Conservation (phyloP, 2,888 invertebrate species). For the Temnothorax rugatulus region DNA sequence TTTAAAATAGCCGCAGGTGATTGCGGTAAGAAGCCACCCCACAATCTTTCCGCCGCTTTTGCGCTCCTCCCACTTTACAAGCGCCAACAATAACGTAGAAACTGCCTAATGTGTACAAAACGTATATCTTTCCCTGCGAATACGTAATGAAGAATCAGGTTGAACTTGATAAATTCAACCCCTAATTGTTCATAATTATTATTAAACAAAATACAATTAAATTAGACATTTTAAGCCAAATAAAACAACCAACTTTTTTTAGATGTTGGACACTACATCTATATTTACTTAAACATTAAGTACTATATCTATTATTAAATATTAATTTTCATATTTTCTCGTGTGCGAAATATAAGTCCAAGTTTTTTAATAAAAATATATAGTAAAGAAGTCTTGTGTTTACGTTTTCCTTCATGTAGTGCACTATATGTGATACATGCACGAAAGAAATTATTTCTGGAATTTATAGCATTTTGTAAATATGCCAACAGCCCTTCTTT, state of each 20-base stretch:
- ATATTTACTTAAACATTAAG: background rate
- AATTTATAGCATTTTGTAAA: background rate
- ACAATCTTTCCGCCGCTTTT: slow-evolving; percentile 57
- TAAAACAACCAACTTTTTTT: background rate
- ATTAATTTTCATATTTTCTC: background rate
- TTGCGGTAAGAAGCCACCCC: slow-evolving; percentile 71
- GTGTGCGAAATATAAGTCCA: background rate
- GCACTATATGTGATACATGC: background rate
- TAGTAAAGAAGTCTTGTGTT: background rate
- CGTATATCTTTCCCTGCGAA: background rate
- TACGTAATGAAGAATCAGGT: background rate
- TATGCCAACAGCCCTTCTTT: background rate
- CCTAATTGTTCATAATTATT: background rate
- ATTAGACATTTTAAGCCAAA: background rate
- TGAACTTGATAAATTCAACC: slow-evolving; percentile 11
- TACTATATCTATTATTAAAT: background rate
- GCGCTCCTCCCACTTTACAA: slow-evolving; percentile 37
- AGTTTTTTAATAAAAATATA: slow-evolving; percentile 2
- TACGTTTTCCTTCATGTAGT: background rate
- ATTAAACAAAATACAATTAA: background rate
- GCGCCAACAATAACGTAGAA: slow-evolving; percentile 45
- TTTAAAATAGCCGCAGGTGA: slow-evolving; percentile 84
- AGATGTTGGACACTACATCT: background rate
- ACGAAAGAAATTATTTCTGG: background rate
- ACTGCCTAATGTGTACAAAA: slow-evolving; percentile 16